A percentile compares a stretch with the other conserved stretches of the same genome.
Evolutionary conservation across 2,888 invertebrate species (phyloP).

Genomic region (Bugulina stolonifera): DNA sequence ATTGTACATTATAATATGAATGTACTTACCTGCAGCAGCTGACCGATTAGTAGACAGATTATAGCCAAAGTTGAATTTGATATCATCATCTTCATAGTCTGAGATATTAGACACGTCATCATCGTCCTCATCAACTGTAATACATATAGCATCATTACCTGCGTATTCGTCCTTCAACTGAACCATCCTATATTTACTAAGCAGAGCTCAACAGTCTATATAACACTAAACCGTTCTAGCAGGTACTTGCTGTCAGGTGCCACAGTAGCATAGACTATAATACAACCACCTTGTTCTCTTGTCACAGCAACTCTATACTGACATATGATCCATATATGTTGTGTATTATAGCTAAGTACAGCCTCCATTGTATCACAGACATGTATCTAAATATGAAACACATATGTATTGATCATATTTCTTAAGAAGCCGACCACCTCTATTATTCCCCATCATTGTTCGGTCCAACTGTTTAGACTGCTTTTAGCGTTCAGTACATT

Average conservation of each 20-base stretch:
- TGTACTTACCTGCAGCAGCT: not conserved
- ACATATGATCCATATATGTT: not conserved
- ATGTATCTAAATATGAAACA: slow-evolving; percentile 11
- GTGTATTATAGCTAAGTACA: not conserved
- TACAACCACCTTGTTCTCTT: not conserved
- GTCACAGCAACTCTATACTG: not conserved
- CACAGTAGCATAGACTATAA: too few species aligned
- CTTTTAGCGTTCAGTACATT: not conserved
- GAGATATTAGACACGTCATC: slow-evolving; percentile 18
- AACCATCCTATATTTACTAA: too few species aligned
- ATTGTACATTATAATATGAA: too few species aligned
- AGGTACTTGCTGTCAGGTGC: too few species aligned
- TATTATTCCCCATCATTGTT: slow-evolving; percentile 24
- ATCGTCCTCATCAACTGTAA: slow-evolving; percentile 21
- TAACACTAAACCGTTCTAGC: too few species aligned
- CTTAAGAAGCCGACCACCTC: not conserved
- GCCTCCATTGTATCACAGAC: not conserved
- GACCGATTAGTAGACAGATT: not conserved
- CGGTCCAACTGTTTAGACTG: not conserved
- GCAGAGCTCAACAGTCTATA: too few species aligned
- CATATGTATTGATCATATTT: slow-evolving; percentile 22
- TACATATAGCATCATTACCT: not conserved
- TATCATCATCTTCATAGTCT: slow-evolving; percentile 15
- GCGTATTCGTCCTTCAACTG: not conserved
- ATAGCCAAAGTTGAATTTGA: not conserved